phyloP scores from a whole-genome alignment of 2,113 vertebrate genomes.

The Narcine bancroftii region DNA sequence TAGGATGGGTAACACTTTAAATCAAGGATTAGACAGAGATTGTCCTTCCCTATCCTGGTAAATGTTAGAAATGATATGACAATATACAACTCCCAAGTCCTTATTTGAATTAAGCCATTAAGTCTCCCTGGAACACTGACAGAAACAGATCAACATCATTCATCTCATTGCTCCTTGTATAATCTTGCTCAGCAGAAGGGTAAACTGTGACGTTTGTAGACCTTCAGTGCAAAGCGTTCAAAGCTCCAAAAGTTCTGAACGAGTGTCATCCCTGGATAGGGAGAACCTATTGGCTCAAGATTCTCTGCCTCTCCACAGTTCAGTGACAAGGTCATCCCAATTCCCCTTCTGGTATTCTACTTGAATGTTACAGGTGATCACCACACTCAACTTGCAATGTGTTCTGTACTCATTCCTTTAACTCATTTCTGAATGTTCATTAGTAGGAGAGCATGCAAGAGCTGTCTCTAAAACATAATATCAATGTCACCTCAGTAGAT shows the following conservation, averaged over 20 bases:
- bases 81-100: neutral
- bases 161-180: neutral
- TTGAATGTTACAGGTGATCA: too few relatives aligned
- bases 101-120: neutral
- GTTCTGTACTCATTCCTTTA: neutral
- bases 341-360: neutral
- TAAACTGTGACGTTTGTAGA: too few relatives aligned
- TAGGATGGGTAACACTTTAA: neutral
- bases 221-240: too few relatives aligned
- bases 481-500: neutral
- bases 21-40: neutral
- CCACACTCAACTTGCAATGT: neutral
- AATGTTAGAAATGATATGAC: neutral
- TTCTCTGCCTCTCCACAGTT: neutral
- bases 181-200: neutral
- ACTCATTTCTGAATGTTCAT: neutral
- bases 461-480: neutral
- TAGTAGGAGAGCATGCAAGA: neutral
- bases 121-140: neutral
- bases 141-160: neutral
- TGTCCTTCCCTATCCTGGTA: neutral
- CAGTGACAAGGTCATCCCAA: neutral
- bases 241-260: neutral
- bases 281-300: constrained; percentile 41
- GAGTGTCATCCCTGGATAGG: neutral